Base-by-base conservation (phyloP, 2,888 invertebrate species). In the Plagiodera versicolora region DNA sequence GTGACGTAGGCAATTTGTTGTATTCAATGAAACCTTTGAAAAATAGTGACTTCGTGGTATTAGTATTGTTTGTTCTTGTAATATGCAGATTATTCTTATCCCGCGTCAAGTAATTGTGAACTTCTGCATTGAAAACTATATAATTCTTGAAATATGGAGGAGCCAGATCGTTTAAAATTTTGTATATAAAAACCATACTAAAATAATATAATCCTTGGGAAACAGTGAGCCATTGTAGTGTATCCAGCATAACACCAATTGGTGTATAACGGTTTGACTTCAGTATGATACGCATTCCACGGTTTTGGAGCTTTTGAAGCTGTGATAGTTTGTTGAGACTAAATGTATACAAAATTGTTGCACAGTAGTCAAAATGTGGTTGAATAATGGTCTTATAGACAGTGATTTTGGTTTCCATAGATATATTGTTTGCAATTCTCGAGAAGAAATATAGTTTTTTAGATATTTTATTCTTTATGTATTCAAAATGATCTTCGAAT, bases 251-350 rank as follows among this genome's bases (percentile, higher is more conserved):
- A 8, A 8, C n/a, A 16, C 8, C 24, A 1, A 48, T 48, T 14
- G 48, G 8, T 11, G 20, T 24, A 48, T 48, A 48, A 24, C 18
- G 18, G 20, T 47, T 17, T 11, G 11, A n/a, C 10, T 47, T 17
- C 11, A 47, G 0, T 19, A 19, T 50, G 16, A 50, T 30, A 14
- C 50, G n/a, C 17, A 30, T 50, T 30, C 2, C 17, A 8, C 28
- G 14, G 17, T 51, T 51, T 30, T 51, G 35, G 14, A 48, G 48
- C 20, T 48, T 48, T 48, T 48, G 48, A 19, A 48, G 19, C 20
- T 48, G 48, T n/a, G 20, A 2, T 20, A 16, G 46, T 48, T 48
- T 48, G 48, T 48, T 48, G 20, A 48, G 19, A 11, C 20, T 48
- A 5, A 17, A 48, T 9, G 19, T 19, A 19, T 48, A 48, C 24